A percentile compares a stretch with the other conserved stretches of the same genome.
Conservation (phyloP, 2,113 vertebrate genomes). For the Caranx ignobilis region DNA sequence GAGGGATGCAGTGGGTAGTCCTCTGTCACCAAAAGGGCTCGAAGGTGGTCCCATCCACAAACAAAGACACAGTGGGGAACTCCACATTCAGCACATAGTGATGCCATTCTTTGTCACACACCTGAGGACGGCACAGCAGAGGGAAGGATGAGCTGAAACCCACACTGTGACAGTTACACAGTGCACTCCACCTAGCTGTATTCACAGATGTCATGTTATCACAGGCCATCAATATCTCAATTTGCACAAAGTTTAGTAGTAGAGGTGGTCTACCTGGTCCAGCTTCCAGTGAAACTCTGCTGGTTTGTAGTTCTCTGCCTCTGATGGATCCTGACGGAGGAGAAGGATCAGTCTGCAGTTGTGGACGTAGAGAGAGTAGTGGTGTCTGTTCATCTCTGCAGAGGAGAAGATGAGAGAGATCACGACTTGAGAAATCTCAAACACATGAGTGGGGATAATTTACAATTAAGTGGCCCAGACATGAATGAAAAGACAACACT, state of each 20-base stretch:
- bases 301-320: conserved; percentile 90
- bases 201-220: background rate
- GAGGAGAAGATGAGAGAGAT: conserved; percentile 11
- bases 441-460: background rate
- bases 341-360: conserved; percentile 95
- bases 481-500: background rate
- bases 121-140: conserved; percentile 77
- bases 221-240: background rate
- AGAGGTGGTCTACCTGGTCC: conserved; percentile 86
- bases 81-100: conserved; percentile 96
- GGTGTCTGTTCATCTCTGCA: conserved; percentile 96
- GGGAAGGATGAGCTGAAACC: background rate
- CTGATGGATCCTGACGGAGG: conserved; percentile 91
- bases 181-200: background rate
- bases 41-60: conserved; percentile 90
- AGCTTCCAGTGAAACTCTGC: conserved; percentile 99
- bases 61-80: conserved; percentile 89
- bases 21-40: conserved; percentile 96
- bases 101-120: conserved; percentile 98
- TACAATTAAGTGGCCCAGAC: background rate
- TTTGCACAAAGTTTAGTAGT: background rate
- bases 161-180: background rate
- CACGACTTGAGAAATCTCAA: background rate
- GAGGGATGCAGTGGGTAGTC: conserved; percentile 94
- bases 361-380: conserved; percentile 93